Evolutionary conservation across 2,797 vertebrate species (phyloP), one percentile per base, ranked within the genome.

Genomic region (Psittacula derbiana): DNA sequence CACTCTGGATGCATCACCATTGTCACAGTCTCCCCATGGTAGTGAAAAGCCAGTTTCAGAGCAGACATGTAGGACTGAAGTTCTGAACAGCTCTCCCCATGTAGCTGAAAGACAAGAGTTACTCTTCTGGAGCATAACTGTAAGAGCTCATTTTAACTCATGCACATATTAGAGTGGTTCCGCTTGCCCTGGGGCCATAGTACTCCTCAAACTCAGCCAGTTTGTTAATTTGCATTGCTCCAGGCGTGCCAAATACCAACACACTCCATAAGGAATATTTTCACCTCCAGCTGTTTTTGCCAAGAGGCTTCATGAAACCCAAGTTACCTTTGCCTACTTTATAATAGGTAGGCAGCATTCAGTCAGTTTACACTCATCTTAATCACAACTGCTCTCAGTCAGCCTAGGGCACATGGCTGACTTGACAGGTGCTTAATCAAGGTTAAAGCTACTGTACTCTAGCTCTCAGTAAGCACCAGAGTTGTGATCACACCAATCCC

Each of bases 11-110:
- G 57, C 33, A 95, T 57, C 43, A 92, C 69, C 97, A 97, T 97
- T 16, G 94, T 81, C 46, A 96, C 86, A 3, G 5, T 65, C 50
- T 96, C 52, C 7, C 36, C 83, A 10, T 41, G 50, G 24, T 97
- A 85, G 31, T n/a, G 17, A 90, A 98, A 98, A 36, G 43, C 75
- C 93, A 98, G 67, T 38, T 96, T 95, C 52, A 98, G 55, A 30
- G 96, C 92, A 2, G 95, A 11, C 57, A 96, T 4, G 25, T 95
- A 97, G 40, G 90, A 88, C 74, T 95, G 96, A 33, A 91, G 41
- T 30, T 95, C 74, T 16, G 88, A 91, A 57, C 98, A 98, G 65
- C 91, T 96, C 75, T 80, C 84, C 28, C 93, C 47, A 66, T 2
- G 93, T 3, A 60, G 38, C 97, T 98, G 93, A 50, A 97, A 92